A percentile compares a stretch with the other conserved stretches of the same genome.
phyloP scores from a whole-genome alignment of 2,888 invertebrate species.

The Chalcis sispes region DNA sequence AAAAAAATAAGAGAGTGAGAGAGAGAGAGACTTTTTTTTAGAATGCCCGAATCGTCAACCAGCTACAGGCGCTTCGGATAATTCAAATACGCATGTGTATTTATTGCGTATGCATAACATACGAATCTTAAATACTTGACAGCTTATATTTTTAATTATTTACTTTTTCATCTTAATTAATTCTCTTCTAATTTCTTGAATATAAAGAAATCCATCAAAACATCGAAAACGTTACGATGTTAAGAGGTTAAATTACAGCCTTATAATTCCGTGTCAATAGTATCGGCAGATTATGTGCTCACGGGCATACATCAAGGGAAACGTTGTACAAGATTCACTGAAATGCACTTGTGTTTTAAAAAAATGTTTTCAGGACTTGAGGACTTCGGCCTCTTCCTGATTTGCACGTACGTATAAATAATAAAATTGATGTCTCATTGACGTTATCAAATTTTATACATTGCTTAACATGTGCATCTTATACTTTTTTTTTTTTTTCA shows the following conservation, averaged over 20 bases:
- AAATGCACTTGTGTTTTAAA: slow-evolving; percentile 44
- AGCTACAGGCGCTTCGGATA: slow-evolving; percentile 48
- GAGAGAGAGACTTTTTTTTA: not conserved
- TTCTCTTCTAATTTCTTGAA: slow-evolving; percentile 50
- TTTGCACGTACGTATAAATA: not conserved
- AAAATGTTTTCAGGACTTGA: slow-evolving; percentile 10
- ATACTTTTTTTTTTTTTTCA: not conserved
- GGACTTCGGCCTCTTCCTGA: not conserved
- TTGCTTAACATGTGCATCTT: not conserved
- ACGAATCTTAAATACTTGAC: slow-evolving; percentile 51
- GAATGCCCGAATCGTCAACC: slow-evolving; percentile 41
- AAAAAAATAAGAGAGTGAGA: too few relatives aligned
- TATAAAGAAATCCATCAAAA: slow-evolving; percentile 52
- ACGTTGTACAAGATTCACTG: slow-evolving; percentile 52
- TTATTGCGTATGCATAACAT: slow-evolving; percentile 3
- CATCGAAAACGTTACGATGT: slow-evolving; percentile 49
- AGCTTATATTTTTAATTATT: slow-evolving; percentile 42
- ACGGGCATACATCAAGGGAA: slow-evolving; percentile 42
- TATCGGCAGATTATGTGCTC: slow-evolving; percentile 55
- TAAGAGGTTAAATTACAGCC: slow-evolving; percentile 58
- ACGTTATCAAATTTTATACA: slow-evolving; percentile 31
- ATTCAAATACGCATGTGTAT: slow-evolving; percentile 7
- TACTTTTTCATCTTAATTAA: slow-evolving; percentile 32
- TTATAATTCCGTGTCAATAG: slow-evolving; percentile 59
- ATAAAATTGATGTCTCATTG: slow-evolving; percentile 8